Base-by-base conservation (phyloP, 2,888 invertebrate species). In the Tenthredo scrophulariae region DNA sequence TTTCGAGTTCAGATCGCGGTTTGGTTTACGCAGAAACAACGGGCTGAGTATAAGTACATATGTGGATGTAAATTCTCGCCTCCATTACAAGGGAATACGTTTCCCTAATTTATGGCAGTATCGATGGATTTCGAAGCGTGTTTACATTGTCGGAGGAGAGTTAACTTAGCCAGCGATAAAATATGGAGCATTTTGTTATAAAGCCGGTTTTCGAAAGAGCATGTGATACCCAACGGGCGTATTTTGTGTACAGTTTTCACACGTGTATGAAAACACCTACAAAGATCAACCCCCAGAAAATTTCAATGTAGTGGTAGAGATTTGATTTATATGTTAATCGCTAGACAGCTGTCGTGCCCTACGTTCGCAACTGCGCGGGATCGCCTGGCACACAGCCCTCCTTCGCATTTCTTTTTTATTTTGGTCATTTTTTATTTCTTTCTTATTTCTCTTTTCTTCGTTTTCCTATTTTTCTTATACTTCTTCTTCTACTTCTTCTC, bases 291-390 rank as follows among this genome's bases (percentile, higher is more conserved):
- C n/a, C 18, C 3, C 29, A 2, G 62, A 37, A 62, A 62, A 22
- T 22, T 6, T 13, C 22, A 7, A 13, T 80, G 62, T 62, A 50
- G 50, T 40, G 37, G 62, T 37, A 13, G 62, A 67, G 88, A 91
- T 92, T 92, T 92, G 92, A 92, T 92, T 92, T 92, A 92, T 92
- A 92, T 92, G 92, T 92, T 92, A 92, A 92, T 92, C 91, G 90
- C 84, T 87, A 88, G 88, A 88, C 91, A 90, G 88, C 90, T 90
- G 91, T 89, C 89, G 90, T 87, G 86, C 86, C 86, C 86, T 88
- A 87, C 87, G 87, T 90, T 88, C 86, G 86, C 88, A 88, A 89
- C 89, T 88, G 89, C 88, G 85, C 89, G 86, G 87, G 77, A 85
- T 85, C 84, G 85, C 70, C 84, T 72, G 87, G 13, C 87, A 87